Evolutionary conservation across 2,888 invertebrate species (phyloP), one percentile per base, ranked within the genome.

Genomic region (Ferrisia virgata): DNA sequence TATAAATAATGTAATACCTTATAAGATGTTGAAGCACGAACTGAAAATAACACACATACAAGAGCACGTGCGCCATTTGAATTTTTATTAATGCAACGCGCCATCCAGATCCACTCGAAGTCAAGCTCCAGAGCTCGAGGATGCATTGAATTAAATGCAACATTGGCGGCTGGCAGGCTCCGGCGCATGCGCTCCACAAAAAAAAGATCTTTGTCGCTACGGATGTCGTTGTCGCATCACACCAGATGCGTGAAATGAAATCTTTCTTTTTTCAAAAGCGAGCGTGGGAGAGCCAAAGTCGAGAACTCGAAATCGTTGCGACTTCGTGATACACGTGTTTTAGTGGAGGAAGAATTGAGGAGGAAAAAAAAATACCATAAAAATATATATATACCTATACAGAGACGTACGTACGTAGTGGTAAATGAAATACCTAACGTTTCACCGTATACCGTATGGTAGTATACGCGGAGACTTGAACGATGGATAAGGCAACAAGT

Each of bases 41-140:
- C 64, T 36, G 22, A 64, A 81, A 33, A 22, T 58, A n/a, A 36
- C 39, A 64, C 64, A 76, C 33, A 69, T 58, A 58, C 69, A n/a
- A 69, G 72, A 76, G 82, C 82, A 82, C 82, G 82, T 82, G 82
- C 82, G 82, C 64, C 36, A 82, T 82, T 82, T 82, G 82, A 82
- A 82, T 82, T 82, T 82, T 82, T 82, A 82, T 82, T 58, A 64
- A 64, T 58, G 82, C 81, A 64, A 64, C 53, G 82, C 81, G 53
- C 64, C 58, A 36, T 58, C 33, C 13, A 76, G 36, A 18, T 11
- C 53, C 33, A 31, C 1, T 9, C 53, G 18, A 15, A 36, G 39
- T 11, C 15, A n/a, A 79, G 11, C 11, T 25, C 15, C 72, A 13
- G 28, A 11, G 11, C 28, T 43, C 78, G 79, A 18, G 22, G 25